Evolutionary conservation across 1,140 invertebrate species (phyloP), one percentile per base, ranked within the genome.

Genomic region (Aphidius ervi): DNA sequence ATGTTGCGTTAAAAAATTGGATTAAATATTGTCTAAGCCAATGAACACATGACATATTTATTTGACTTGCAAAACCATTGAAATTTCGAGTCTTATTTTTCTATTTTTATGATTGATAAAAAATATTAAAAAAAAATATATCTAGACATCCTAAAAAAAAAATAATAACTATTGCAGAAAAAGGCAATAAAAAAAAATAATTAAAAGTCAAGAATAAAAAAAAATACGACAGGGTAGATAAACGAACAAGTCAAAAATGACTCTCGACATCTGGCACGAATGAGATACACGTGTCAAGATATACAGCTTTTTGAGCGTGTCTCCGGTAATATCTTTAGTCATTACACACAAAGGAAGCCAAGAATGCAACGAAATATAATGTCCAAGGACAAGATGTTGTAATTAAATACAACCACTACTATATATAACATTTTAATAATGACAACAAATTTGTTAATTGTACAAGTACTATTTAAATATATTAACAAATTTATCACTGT

Each of bases 231-330:
- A 46, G 47, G 57, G 50, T 39, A 61, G 43, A 31, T 31, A 31
- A 31, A 31, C 23, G 23, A 1, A 31, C 23, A 31, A 31, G 23
- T 31, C 60, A 55, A 52, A 68, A 59, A 65, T 66, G 59, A 61
- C 62, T 59, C 60, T 59, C 60, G 63, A 68, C 67, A 70, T 69
- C 66, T 71, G 69, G 66, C 64, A 65, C 63, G 59, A 68, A 69
- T 65, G 64, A 69, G 64, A 66, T 63, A 67, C 65, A 69, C 65
- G 65, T 69, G 67, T 68, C 56, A 50, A 65, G 55, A 65, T 63
- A 65, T 68, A 63, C 63, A 47, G 20, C 40, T 43, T 56, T 10
- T 54, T 47, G 47, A 49, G 10, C 23, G 53, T 56, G 50, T 49
- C 58, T 54, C 52, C 46, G 43, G 45, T 37, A 55, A 54, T 59